These are phyloP conservation scores for Takifugu bimaculatus DNA, from an alignment of 2,113 vertebrate genomes.

Conservation along the genomic window DNA sequence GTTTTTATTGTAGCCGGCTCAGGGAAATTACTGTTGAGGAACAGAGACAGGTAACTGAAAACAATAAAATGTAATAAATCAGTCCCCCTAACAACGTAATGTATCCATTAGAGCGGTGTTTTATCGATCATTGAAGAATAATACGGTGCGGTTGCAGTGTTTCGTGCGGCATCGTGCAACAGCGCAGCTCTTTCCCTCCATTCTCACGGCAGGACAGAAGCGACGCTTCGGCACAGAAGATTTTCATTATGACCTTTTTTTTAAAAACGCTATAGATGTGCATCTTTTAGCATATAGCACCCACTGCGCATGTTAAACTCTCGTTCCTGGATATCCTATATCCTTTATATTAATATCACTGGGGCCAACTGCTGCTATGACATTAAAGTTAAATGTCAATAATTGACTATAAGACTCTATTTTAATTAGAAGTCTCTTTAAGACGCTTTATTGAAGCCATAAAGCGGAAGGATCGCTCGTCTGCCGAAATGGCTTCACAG, in stretches of 20 bases:
- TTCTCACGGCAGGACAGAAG: constrained; percentile 35
- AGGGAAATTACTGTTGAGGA: constrained; percentile 49
- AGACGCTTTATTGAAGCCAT: constrained; percentile 22
- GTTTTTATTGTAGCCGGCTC: constrained; percentile 41
- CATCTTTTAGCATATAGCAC: constrained; percentile 30
- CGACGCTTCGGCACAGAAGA: constrained; percentile 15
- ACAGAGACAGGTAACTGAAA: constrained; percentile 45
- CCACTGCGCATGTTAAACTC: constrained; percentile 12
- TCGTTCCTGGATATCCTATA: constrained; percentile 21
- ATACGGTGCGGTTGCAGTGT: constrained; percentile 26
- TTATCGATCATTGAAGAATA: constrained; percentile 43
- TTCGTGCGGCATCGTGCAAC: not conserved
- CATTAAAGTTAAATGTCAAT: constrained; percentile 37
- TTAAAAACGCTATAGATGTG: not conserved
- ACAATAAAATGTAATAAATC: constrained; percentile 55
- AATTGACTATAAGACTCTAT: constrained; percentile 30
- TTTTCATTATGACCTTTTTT: too few species aligned
- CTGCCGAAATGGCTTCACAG: constrained; percentile 27
- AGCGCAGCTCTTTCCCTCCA: constrained; percentile 26
- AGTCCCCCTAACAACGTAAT: constrained; percentile 41
- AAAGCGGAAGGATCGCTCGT: constrained; percentile 22
- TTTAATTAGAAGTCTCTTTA: constrained; percentile 41
- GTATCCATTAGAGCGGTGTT: constrained; percentile 44
- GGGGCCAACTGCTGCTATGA: constrained; percentile 25
- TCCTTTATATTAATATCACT: constrained; percentile 27